Evolutionary conservation across 2,113 vertebrate genomes (phyloP).

Genomic region (Anser cygnoides): DNA sequence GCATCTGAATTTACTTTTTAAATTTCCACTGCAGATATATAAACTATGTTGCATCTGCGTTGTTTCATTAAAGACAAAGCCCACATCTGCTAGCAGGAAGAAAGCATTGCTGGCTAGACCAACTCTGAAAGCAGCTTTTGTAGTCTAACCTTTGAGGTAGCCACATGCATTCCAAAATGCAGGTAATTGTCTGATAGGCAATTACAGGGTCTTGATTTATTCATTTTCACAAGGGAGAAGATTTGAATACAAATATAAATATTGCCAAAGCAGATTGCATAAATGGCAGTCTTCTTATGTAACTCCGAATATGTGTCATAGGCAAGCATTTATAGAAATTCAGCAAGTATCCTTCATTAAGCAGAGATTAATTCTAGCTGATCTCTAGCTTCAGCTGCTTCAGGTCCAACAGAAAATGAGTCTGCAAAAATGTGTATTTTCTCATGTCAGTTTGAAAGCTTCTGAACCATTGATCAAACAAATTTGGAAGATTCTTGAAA

Average conservation of each 20-base stretch:
- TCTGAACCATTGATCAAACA: conserved; percentile 46
- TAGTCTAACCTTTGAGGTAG: conserved; percentile 35
- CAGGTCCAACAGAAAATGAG: conserved; percentile 45
- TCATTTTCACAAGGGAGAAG: conserved; percentile 24
- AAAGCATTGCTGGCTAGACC: not conserved
- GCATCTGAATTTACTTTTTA: not conserved
- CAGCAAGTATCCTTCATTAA: conserved; percentile 59
- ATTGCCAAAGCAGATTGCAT: conserved; percentile 49
- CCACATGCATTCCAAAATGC: not conserved
- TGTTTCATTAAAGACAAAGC: not conserved
- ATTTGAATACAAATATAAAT: conserved; percentile 61
- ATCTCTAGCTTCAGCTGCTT: conserved; percentile 32
- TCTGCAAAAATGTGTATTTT: conserved; percentile 44
- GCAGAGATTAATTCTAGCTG: conserved; percentile 43
- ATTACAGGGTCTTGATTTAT: conserved; percentile 34
- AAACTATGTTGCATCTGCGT: not conserved
- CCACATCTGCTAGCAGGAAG: not conserved
- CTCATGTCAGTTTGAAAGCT: conserved; percentile 28
- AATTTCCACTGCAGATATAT: not conserved
- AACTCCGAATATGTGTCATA: conserved; percentile 40
- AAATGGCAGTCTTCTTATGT: conserved; percentile 38
- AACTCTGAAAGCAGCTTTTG: not conserved
- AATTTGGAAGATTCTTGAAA: conserved; percentile 54
- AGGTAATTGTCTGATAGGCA: conserved; percentile 1
- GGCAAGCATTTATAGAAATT: conserved; percentile 43